phyloP scores from a whole-genome alignment of 1,140 invertebrate genomes.

The Protaetia brevitarsis region DNA sequence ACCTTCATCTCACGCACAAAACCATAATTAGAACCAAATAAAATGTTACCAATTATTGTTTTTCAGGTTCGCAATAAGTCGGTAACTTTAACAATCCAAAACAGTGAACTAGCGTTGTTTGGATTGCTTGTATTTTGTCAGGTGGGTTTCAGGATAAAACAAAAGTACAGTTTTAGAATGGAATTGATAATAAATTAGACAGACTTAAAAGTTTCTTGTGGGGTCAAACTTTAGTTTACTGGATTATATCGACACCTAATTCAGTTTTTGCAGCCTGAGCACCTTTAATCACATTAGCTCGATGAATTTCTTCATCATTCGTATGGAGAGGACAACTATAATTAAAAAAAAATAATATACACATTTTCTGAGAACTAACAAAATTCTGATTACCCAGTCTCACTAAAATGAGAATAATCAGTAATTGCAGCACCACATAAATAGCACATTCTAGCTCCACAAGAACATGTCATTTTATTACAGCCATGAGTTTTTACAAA shows the following conservation, averaged over 20 bases:
- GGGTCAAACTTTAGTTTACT: constrained; percentile 41
- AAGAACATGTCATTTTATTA: constrained; percentile 69
- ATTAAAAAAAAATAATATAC: constrained; percentile 9
- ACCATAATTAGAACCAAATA: no score
- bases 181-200: no score
- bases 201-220: constrained; percentile 20
- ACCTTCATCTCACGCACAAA: no score
- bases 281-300: constrained; percentile 34
- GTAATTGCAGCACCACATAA: constrained; percentile 58
- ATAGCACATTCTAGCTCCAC: constrained; percentile 69
- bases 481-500: constrained; percentile 67
- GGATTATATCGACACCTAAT: constrained; percentile 33
- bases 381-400: constrained; percentile 37
- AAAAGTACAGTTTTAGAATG: no score
- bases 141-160: no score
- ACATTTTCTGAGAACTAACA: constrained; percentile 12
- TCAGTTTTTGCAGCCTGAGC: constrained; percentile 39
- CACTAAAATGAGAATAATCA: constrained; percentile 62
- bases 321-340: constrained; percentile 42
- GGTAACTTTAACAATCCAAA: no score
- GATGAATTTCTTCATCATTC: constrained; percentile 34
- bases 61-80: no score
- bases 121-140: no score
- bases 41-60: no score
- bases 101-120: no score